Base-by-base conservation (phyloP, 2,888 invertebrate species). In the Drosophila flavopinicola region DNA sequence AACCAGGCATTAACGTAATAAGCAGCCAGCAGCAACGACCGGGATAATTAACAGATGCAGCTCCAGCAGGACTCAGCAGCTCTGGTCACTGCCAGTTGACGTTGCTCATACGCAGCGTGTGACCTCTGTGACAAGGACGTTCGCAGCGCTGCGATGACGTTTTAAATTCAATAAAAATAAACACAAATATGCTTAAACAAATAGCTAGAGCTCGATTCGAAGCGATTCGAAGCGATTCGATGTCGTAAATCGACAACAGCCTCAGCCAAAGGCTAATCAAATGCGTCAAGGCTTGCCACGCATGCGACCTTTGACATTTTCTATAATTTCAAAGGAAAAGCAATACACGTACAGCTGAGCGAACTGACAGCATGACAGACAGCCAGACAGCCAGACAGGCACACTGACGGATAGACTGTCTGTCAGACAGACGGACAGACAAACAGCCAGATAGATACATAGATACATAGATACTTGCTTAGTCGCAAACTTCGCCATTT, bases 1-100 rank as follows among this genome's bases (percentile, higher is more conserved):
- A 80, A 65, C 80, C 80, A 60, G 53, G 59, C 75, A 80, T 80
- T 80, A 86, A 79, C 60, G 80, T 84, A 86, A 86, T 86, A 80
- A 80, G 86, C 71, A 80, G 57, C 44, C 47, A n/a, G n/a, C 47
- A 24, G 38, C 53, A 51, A 44, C 24, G 29, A 6, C 44, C 57
- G 51, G 42, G 44, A 60, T 75, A 65, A 75, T 75, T 65, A 75
- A 66, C 61, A 84, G 75, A 68, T 60, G 42, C 48, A 70, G 39
- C 54, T 44, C 39, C 3, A 6, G 32, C n/a, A 24, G 15, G 13
- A 41, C 11, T 7, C 11, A 11, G 29, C 24, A 30, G 24, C 41
- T n/a, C 3, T 11, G 24, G 15, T 37, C 27, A 48, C 37, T 33
- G 30, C 41, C 44, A 23, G 39, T 11, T 54, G 30, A 44, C 47